These are phyloP conservation scores for Perognathus longimembris DNA, from an alignment of 2,113 vertebrate species.

Conservation along the genomic window DNA sequence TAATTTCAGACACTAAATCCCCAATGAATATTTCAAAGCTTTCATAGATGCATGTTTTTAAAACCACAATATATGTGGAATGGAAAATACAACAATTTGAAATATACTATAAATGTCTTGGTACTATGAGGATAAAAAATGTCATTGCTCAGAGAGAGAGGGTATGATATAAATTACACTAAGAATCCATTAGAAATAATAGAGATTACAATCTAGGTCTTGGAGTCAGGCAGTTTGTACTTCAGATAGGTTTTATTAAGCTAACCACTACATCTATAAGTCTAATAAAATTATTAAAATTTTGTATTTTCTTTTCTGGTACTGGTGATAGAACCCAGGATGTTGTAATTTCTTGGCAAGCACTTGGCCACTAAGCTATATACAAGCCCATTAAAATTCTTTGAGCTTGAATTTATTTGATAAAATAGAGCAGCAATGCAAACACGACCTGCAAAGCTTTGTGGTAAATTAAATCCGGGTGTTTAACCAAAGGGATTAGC, in stretches of 20 bases:
- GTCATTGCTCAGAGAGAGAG: not conserved
- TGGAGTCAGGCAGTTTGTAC: not conserved
- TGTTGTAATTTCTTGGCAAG: too few species aligned
- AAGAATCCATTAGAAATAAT: not conserved
- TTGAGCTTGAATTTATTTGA: not conserved
- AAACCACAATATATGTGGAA: not conserved
- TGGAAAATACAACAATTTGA: constrained; percentile 56
- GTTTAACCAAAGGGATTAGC: not conserved
- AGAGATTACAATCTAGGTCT: not conserved
- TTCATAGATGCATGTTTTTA: constrained; percentile 16
- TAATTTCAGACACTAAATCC: constrained; percentile 47
- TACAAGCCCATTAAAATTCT: not conserved
- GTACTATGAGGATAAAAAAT: not conserved
- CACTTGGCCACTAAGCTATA: too few species aligned
- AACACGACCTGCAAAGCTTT: not conserved
- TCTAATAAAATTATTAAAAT: not conserved
- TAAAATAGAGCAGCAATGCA: not conserved
- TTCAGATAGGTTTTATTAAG: constrained; percentile 34
- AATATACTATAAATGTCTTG: not conserved
- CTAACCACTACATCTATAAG: not conserved
- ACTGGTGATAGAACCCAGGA: too few species aligned
- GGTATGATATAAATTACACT: not conserved
- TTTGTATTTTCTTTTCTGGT: not conserved
- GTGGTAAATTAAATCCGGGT: not conserved
- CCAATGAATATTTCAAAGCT: constrained; percentile 38